Conservation (phyloP, 2,113 vertebrate genomes). For the Gallinago jamesoni region DNA sequence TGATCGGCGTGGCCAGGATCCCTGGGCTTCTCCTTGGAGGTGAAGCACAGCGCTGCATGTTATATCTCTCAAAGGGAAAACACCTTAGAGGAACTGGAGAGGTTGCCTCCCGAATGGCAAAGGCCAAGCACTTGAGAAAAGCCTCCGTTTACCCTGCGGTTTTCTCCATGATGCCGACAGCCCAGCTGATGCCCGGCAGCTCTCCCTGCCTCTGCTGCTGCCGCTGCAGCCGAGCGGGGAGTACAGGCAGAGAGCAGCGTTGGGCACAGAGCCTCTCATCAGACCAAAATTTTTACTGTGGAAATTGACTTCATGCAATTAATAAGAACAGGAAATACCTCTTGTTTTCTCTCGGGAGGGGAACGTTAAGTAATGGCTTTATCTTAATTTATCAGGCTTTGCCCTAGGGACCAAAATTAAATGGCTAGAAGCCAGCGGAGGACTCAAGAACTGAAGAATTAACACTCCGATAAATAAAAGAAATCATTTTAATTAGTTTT, state of each 20-base stretch:
- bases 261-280: constrained; percentile 31
- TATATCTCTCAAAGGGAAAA: background rate
- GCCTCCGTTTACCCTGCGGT: background rate
- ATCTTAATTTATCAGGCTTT: constrained; percentile 88
- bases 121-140: background rate
- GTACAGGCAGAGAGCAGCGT: background rate
- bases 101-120: background rate
- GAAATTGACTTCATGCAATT: constrained; percentile 77
- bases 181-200: constrained; percentile 40
- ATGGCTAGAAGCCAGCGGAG: constrained; percentile 72
- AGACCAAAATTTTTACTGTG: constrained; percentile 45
- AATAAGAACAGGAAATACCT: constrained; percentile 85
- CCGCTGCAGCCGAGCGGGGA: background rate
- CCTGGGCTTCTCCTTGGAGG: constrained; percentile 1
- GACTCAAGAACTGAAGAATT: constrained; percentile 66
- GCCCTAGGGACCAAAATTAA: constrained; percentile 72
- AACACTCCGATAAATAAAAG: constrained; percentile 79
- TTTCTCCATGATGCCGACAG: background rate
- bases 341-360: constrained; percentile 84
- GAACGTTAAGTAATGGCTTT: constrained; percentile 84
- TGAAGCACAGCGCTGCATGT: background rate
- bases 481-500: constrained; percentile 80
- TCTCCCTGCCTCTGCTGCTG: background rate
- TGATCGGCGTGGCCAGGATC: constrained; percentile 40
- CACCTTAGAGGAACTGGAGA: background rate